Percentiles rank a stretch among this genome's conserved stretches.
phyloP scores from a whole-genome alignment of 2,888 invertebrate genomes.

The Stenolophus ochropezus region DNA sequence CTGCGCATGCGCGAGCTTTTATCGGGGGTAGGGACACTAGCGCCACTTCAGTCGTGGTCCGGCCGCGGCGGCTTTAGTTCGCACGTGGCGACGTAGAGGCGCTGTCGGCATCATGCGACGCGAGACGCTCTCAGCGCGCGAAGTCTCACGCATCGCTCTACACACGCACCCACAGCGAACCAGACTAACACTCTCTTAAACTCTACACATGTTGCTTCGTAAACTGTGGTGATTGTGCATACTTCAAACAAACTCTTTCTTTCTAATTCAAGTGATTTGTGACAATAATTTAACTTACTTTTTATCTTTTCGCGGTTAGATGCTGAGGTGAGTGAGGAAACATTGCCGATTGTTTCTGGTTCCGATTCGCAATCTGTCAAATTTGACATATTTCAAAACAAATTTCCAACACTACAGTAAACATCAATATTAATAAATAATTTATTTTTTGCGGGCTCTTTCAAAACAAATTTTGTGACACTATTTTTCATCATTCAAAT shows the following conservation, averaged over 20 bases:
- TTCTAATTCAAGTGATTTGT: background rate
- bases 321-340: background rate
- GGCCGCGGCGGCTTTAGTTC: constrained; percentile 24
- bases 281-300: background rate
- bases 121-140: background rate
- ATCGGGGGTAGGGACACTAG: constrained; percentile 2
- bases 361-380: background rate
- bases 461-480: background rate
- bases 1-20: constrained; percentile 36
- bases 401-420: background rate
- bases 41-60: constrained; percentile 5
- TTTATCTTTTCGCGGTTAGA: background rate
- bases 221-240: constrained; percentile 22
- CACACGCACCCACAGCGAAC: constrained; percentile 1
- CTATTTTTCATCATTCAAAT: background rate
- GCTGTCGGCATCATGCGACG: constrained; percentile 18
- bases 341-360: background rate
- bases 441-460: background rate
- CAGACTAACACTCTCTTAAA: background rate
- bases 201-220: background rate
- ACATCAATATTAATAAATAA: no score
- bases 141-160: background rate
- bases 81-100: constrained; percentile 5
- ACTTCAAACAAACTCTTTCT: background rate
- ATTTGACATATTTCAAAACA: background rate